A percentile compares a stretch with the other conserved stretches of the same genome.
phyloP scores from a whole-genome alignment of 2,113 vertebrate genomes.

The Telmatochromis sp. region DNA sequence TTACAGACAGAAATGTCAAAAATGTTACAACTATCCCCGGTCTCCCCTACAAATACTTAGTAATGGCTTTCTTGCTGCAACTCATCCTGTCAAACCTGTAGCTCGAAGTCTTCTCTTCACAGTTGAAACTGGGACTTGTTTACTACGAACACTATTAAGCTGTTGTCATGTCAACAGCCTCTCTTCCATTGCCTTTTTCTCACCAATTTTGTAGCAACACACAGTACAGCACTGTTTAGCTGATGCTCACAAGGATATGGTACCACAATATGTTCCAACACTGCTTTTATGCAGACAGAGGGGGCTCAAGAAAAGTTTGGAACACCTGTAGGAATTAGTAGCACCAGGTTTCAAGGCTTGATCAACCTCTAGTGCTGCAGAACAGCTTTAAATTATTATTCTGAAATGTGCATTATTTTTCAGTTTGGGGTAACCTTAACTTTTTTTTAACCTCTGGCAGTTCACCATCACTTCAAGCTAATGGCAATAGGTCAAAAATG shows the following conservation, averaged over 20 bases:
- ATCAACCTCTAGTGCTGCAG: neutral
- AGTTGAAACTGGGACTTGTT: neutral
- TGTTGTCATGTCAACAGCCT: neutral
- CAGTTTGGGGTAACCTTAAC: neutral
- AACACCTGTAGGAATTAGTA: neutral
- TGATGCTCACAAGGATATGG: rapidly evolving
- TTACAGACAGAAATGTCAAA: too few species aligned
- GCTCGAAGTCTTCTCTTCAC: neutral
- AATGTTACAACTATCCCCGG: too few species aligned
- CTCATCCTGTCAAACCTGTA: neutral
- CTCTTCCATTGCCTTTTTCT: neutral
- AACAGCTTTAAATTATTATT: neutral
- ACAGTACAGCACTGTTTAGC: neutral
- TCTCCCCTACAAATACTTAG: neutral
- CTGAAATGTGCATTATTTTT: neutral
- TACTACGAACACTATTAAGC: neutral
- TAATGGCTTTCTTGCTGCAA: neutral
- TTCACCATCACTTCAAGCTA: neutral
- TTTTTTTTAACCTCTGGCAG: neutral
- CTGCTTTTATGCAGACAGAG: neutral
- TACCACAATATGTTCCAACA: neutral
- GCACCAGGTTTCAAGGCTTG: neutral
- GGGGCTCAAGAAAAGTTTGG: rapidly evolving
- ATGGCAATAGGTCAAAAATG: neutral
- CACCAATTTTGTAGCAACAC: neutral